Conservation (phyloP, 2,888 invertebrate species). For the Cephus pulcher region DNA sequence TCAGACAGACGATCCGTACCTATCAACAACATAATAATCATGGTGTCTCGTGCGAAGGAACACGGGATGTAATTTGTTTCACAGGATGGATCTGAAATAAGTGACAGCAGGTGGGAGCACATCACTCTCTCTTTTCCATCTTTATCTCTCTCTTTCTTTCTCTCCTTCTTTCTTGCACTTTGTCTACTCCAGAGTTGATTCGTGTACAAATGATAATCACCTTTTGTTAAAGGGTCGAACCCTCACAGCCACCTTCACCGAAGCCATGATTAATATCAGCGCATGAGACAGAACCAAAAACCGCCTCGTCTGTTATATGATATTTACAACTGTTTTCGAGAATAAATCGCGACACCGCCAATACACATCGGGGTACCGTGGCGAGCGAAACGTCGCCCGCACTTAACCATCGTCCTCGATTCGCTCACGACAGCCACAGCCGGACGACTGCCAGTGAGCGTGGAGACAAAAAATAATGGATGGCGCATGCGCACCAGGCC, state of each 20-base stretch:
- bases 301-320: background rate
- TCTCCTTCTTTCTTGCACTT: background rate
- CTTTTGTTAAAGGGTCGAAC: slow-evolving; percentile 92
- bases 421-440: slow-evolving; percentile 20
- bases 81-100: background rate
- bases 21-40: background rate
- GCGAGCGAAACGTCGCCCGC: slow-evolving; percentile 19
- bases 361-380: background rate
- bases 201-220: slow-evolving; percentile 64
- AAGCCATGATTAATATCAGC: slow-evolving; percentile 75
- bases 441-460: slow-evolving; percentile 18
- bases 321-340: background rate
- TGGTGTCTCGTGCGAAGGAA: background rate
- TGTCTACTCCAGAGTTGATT: background rate
- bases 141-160: background rate
- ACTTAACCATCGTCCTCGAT: slow-evolving; percentile 23
- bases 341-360: background rate
- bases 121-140: slow-evolving; percentile 4
- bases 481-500: slow-evolving; percentile 19
- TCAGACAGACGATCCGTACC: slow-evolving; percentile 14
- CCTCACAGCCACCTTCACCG: slow-evolving; percentile 91
- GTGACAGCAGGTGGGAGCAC: slow-evolving; percentile 33
- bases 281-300: background rate
- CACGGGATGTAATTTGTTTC: background rate
- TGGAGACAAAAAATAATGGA: slow-evolving; percentile 8